Base-by-base conservation (phyloP, 2,113 vertebrate genomes). In the Etheostoma spectabile region DNA sequence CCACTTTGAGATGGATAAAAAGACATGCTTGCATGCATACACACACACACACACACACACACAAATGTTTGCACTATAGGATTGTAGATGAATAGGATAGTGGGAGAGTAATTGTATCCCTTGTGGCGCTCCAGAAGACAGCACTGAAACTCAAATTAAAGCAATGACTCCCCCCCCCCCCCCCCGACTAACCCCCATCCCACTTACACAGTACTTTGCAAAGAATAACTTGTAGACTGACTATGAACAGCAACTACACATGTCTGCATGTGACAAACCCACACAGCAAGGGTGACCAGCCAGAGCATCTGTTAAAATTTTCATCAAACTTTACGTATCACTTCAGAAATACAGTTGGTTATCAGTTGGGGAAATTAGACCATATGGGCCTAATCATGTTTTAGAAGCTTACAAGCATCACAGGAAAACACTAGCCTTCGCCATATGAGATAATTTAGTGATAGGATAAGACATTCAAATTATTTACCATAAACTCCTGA, bases 41-140 rank as follows among this genome's bases (percentile, higher is more conserved):
- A 11, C 38, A 42, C 38, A 10, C 38, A 11, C 38, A 11, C 38
- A 11, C 38, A 59, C 74, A 19, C 27, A 24, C 64, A 74, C 71
- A 56, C 48, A 61, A 35, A 62, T 18, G 0, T 67, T 77, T 53
- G n/a, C 67, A 14, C 38, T 21, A 8, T 38, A 16, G 61, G 53
- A 61, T n/a, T 61, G 45, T 63, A 85, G 70, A 85, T 81, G 66
- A 86, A 89, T 77, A 60, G 63, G 68, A 64, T 79, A 65, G 79
- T 85, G 82, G 62, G 70, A 85, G 83, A 80, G 84, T 86, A 87
- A 89, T 79, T 90, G 83, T 84, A 74, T 91, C 89, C 88, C 91
- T 55, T 14, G 83, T 85, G 90, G 82, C 73, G 82, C 80, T 85
- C 55, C 74, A 63, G 56, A 86, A 86, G 68, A 90, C 69, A 74